A percentile compares a stretch with the other conserved stretches of the same genome.
Conservation (phyloP, 2,797 vertebrate species). For the Alfaro cultratus region DNA sequence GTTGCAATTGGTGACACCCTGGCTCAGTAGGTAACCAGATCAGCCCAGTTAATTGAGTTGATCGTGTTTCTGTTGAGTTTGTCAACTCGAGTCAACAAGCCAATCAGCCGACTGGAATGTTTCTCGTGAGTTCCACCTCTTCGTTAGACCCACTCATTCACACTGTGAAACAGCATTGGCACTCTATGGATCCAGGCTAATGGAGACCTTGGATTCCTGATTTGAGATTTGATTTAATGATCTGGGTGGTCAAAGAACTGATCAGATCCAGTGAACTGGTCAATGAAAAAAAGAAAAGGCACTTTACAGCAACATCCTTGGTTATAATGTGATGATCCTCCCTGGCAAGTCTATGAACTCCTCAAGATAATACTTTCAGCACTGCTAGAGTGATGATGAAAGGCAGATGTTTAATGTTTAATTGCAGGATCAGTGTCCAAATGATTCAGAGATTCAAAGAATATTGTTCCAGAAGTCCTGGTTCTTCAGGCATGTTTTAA, state of each 20-base stretch:
- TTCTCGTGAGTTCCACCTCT: neutral
- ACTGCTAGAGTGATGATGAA: neutral
- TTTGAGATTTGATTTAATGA: neutral
- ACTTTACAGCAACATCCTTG: neutral
- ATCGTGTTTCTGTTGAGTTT: neutral
- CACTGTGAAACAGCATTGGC: neutral
- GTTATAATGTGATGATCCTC: too few relatives aligned
- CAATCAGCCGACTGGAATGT: neutral
- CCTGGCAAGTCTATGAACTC: neutral
- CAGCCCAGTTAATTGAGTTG: neutral
- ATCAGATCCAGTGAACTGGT: neutral
- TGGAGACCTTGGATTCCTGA: neutral
- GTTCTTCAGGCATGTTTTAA: too few relatives aligned
- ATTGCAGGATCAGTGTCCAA: neutral
- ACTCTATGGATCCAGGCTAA: neutral
- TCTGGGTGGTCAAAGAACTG: neutral
- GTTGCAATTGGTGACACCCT: too few relatives aligned
- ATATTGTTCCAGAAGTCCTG: too few relatives aligned
- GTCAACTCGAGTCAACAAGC: neutral
- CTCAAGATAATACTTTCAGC: neutral
- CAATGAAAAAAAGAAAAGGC: neutral
- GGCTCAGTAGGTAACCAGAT: neutral
- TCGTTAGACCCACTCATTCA: neutral
- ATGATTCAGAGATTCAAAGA: too few relatives aligned
- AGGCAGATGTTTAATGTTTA: neutral